These are phyloP conservation scores for Poecilia latipinna DNA, from an alignment of 2,113 vertebrate species.

Conservation along the genomic window DNA sequence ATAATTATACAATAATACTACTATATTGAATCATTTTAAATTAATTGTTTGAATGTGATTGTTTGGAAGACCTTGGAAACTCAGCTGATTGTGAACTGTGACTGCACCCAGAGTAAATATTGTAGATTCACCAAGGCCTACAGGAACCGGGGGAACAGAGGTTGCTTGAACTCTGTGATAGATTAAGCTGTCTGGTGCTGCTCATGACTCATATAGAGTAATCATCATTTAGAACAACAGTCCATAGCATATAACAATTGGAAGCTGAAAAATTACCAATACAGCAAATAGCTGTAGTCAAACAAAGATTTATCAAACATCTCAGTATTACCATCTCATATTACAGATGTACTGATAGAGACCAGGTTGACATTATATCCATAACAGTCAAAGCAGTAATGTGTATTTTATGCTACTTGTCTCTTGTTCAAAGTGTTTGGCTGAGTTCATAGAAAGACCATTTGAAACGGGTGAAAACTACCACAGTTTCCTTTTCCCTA, in stretches of 20 bases:
- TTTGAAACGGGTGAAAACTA: conserved; percentile 18
- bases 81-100: conserved; percentile 17
- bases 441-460: not conserved
- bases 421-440: conserved; percentile 6
- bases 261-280: conserved; percentile 45
- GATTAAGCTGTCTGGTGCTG: conserved; percentile 61
- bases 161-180: conserved; percentile 59
- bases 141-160: conserved; percentile 38
- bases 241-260: conserved; percentile 36
- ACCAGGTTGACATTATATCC: not conserved
- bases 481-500: conserved; percentile 29
- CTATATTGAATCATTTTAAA: too few relatives aligned
- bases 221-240: conserved; percentile 54
- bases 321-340: not conserved
- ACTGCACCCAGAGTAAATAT: conserved; percentile 17
- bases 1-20: not conserved
- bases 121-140: conserved; percentile 55
- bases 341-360: not conserved
- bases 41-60: not conserved
- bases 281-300: conserved; percentile 24
- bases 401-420: not conserved
- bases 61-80: conserved; percentile 14
- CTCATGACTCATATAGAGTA: conserved; percentile 65
- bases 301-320: conserved; percentile 34
- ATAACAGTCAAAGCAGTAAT: conserved; percentile 5